Conservation (phyloP, 2,797 vertebrate species). For the Periophthalmus magnuspinnatus region DNA sequence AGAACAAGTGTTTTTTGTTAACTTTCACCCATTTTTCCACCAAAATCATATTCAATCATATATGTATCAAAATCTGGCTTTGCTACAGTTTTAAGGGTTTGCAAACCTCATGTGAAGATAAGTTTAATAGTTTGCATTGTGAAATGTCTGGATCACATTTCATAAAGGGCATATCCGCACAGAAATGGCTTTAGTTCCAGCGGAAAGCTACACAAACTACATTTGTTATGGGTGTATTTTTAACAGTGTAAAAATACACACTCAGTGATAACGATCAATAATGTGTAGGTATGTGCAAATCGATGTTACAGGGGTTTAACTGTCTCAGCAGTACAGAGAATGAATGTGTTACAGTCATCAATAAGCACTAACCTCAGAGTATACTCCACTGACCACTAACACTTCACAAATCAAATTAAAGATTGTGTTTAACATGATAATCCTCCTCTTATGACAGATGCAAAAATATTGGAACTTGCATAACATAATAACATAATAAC, state of each 20-base stretch:
- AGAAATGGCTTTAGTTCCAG: not conserved
- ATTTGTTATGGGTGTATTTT: slow-evolving; percentile 1
- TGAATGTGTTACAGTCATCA: not conserved
- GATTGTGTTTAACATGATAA: not conserved
- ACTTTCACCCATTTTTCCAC: not conserved
- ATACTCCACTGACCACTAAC: not conserved
- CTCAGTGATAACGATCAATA: slow-evolving; percentile 1
- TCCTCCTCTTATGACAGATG: not conserved
- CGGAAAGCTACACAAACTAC: not conserved
- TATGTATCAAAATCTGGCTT: not conserved
- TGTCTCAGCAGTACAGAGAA: not conserved
- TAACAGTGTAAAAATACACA: not conserved
- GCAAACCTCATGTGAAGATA: not conserved
- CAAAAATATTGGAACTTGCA: not conserved
- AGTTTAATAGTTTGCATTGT: not conserved
- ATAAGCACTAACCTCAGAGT: not conserved
- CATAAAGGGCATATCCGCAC: not conserved
- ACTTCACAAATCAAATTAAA: not conserved
- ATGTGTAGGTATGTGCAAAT: not conserved
- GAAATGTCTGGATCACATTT: not conserved
- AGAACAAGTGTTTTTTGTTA: not conserved
- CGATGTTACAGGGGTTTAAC: not conserved
- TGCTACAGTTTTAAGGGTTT: not conserved
- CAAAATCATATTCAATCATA: not conserved
- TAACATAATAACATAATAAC: too few species aligned